Evolutionary conservation across 1,140 invertebrate genomes (phyloP).

Genomic region (Globodera rostochiensis): DNA sequence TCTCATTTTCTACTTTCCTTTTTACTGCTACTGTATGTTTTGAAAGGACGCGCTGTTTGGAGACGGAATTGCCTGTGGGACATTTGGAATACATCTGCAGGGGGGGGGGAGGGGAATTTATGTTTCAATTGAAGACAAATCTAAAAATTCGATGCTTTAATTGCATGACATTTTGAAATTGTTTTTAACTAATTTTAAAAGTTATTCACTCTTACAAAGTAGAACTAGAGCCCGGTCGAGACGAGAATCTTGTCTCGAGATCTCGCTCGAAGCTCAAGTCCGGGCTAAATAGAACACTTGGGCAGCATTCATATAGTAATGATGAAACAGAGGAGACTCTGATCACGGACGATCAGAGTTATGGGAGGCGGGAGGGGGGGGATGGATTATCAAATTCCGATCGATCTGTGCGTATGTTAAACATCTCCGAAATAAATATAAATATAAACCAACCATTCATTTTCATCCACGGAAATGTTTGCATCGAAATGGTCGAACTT

Average conservation of each 20-base stretch:
- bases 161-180: too few species aligned
- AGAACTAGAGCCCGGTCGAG: too few species aligned
- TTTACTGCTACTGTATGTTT: constrained; percentile 2
- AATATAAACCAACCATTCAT: constrained; percentile 35
- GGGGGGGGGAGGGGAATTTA: not conserved
- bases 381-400: not conserved
- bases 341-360: too few species aligned
- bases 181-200: too few species aligned
- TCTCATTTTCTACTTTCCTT: not conserved
- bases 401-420: not conserved
- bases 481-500: constrained; percentile 1
- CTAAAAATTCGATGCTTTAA: too few species aligned
- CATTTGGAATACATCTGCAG: not conserved
- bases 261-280: too few species aligned
- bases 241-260: too few species aligned
- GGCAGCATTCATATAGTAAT: too few species aligned
- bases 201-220: too few species aligned
- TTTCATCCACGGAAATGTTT: constrained; percentile 46
- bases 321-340: too few species aligned
- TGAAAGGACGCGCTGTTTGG: constrained; percentile 13
- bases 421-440: not conserved
- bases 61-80: not conserved
- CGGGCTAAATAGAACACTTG: too few species aligned
- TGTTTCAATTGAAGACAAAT: too few species aligned
- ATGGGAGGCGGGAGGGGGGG: not conserved